Percentiles rank a stretch among this genome's conserved stretches.
Conservation (phyloP, 2,113 vertebrate species). For the Pungitius pungitius region DNA sequence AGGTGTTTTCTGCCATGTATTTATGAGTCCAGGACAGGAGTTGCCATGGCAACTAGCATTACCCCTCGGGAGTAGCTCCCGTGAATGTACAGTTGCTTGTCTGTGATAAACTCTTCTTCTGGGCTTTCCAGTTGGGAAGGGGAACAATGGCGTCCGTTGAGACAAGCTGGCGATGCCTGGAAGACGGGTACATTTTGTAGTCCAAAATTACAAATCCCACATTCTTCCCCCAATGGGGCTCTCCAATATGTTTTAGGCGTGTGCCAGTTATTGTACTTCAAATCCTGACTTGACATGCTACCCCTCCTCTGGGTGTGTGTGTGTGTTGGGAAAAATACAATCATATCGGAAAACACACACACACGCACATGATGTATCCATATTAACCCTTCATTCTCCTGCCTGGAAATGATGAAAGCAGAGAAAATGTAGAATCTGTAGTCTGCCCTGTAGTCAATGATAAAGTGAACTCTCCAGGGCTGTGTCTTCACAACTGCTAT, state of each 20-base stretch:
- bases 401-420: background rate
- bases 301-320: slow-evolving; percentile 17
- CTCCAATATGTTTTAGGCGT: too few relatives aligned
- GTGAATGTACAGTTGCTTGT: slow-evolving; percentile 62
- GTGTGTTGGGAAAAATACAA: slow-evolving; percentile 13
- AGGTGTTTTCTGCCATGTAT: slow-evolving; percentile 64
- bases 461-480: slow-evolving; percentile 42
- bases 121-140: slow-evolving; percentile 57
- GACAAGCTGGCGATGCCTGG: slow-evolving; percentile 53
- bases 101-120: slow-evolving; percentile 59
- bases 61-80: slow-evolving; percentile 63
- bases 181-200: slow-evolving; percentile 18
- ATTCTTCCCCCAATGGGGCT: background rate
- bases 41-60: slow-evolving; percentile 75
- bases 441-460: slow-evolving; percentile 37
- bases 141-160: slow-evolving; percentile 61
- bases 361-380: background rate
- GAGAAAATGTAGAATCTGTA: background rate
- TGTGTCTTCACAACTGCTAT: slow-evolving; percentile 57
- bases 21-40: slow-evolving; percentile 59
- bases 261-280: background rate
- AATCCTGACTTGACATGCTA: background rate
- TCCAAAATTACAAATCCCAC: background rate
- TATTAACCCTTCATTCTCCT: background rate
- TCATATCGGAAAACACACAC: slow-evolving; percentile 4